These are phyloP conservation scores for Eubasilissa splendida DNA, from an alignment of 2,888 invertebrate species.

Conservation along the genomic window DNA sequence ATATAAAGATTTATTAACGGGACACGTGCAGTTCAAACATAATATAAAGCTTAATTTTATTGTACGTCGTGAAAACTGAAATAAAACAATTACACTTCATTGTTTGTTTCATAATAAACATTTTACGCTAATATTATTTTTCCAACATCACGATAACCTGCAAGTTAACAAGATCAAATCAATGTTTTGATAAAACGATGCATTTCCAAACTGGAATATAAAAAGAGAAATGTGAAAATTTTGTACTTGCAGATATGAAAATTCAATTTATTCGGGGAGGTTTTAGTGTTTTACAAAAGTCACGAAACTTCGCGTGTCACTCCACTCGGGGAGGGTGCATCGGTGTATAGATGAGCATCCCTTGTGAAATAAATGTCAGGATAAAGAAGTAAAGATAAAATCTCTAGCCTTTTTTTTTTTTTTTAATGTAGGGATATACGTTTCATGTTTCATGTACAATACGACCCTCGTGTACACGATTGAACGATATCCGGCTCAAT, in stretches of 20 bases:
- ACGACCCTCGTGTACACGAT: no score
- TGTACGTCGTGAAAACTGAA: neutral
- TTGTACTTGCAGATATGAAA: neutral
- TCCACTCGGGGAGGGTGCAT: neutral
- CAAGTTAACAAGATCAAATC: neutral
- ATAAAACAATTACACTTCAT: no score
- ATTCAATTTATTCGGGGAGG: neutral
- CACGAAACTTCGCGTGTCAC: slow-evolving; percentile 2
- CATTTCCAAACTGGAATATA: neutral
- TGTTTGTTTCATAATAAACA: neutral
- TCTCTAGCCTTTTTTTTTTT: no score
- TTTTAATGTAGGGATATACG: no score
- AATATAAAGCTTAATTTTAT: neutral
- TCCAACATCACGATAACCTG: neutral
- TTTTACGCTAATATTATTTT: neutral
- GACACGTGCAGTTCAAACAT: neutral
- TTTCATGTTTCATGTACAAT: no score
- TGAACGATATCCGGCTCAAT: no score
- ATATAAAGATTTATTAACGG: neutral
- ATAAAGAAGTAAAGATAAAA: neutral
- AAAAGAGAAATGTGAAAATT: neutral
- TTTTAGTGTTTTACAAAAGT: slow-evolving; percentile 5
- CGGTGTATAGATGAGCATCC: neutral
- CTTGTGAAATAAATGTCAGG: neutral
- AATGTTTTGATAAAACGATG: neutral